These are phyloP conservation scores for Pocillopora grandis DNA, from an alignment of 92 coral and sea anemone genomes.

Conservation along the genomic window DNA sequence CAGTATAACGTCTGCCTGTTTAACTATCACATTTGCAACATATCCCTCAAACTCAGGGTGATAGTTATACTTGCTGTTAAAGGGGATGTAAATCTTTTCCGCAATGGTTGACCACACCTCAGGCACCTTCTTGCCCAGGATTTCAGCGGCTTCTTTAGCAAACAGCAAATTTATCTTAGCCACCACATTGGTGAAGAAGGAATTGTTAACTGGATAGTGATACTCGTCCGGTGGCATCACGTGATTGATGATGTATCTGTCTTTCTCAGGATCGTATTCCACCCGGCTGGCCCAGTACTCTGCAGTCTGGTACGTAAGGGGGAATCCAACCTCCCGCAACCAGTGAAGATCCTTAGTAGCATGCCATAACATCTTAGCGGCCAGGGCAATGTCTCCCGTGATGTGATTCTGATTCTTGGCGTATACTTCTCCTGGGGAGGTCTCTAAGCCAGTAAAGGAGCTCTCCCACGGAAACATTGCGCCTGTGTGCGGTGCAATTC, in stretches of 20 bases:
- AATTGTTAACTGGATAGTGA: constrained; percentile 86
- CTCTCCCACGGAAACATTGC: constrained; percentile 98
- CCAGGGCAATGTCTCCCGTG: constrained; percentile 84
- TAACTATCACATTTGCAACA: constrained; percentile 39
- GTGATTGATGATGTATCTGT: constrained; percentile 75
- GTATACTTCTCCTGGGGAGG: constrained; percentile 84
- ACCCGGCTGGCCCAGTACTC: constrained; percentile 92
- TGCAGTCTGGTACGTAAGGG: constrained; percentile 81
- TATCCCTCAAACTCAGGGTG: constrained; percentile 85
- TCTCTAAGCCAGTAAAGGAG: constrained; percentile 80
- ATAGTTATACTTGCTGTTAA: constrained; percentile 53
- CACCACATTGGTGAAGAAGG: constrained; percentile 81
- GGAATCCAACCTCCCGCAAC: constrained; percentile 71
- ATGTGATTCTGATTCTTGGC: constrained; percentile 81
- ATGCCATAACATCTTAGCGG: constrained; percentile 77
- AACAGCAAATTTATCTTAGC: constrained; percentile 82
- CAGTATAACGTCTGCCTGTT: constrained; percentile 82
- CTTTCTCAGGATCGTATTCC: constrained; percentile 49
- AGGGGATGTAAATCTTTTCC: constrained; percentile 78
- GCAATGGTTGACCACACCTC: constrained; percentile 64
- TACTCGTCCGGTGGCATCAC: constrained; percentile 96
- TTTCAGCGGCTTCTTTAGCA: constrained; percentile 69
- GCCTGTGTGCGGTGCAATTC: constrained; percentile 38
- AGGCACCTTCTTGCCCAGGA: constrained; percentile 67
- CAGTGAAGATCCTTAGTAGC: constrained; percentile 75